These are phyloP conservation scores for Andrena cerasifolii DNA, from an alignment of 1,140 invertebrate genomes.

Conservation along the genomic window DNA sequence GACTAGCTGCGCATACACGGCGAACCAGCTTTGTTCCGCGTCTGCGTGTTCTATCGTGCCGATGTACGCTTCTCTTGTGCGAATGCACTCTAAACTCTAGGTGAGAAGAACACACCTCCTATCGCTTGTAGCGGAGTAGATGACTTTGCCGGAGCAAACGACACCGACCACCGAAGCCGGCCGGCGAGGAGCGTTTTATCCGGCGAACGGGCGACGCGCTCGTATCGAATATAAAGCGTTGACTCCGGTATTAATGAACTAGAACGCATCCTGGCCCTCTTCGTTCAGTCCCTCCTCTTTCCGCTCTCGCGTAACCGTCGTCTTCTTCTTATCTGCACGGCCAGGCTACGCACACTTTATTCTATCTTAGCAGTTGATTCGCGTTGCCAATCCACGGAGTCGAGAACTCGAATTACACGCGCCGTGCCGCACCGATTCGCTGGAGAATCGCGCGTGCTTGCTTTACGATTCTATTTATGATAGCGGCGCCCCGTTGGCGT, in stretches of 20 bases:
- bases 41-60: constrained; percentile 38
- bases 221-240: not conserved
- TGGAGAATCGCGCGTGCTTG: too few relatives aligned
- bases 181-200: constrained; percentile 3
- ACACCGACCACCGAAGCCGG: too few relatives aligned
- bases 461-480: not conserved
- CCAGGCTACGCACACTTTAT: not conserved
- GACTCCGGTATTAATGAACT: constrained; percentile 19
- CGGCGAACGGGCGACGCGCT: not conserved
- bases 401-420: too few relatives aligned
- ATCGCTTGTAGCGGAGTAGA: constrained; percentile 14
- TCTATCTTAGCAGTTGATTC: constrained; percentile 32
- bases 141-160: not conserved
- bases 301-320: not conserved
- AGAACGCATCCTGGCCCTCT: not conserved
- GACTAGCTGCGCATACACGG: constrained; percentile 30
- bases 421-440: constrained; percentile 16
- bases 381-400: constrained; percentile 33
- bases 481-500: not conserved
- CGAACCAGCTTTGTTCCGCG: constrained; percentile 51
- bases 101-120: constrained; percentile 32
- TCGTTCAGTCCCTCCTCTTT: constrained; percentile 6
- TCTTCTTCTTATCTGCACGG: constrained; percentile 4
- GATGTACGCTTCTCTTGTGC: constrained; percentile 37
- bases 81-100: constrained; percentile 40